Base-by-base conservation (phyloP, 2,797 vertebrate species). In the Crocodylus rhombifer region DNA sequence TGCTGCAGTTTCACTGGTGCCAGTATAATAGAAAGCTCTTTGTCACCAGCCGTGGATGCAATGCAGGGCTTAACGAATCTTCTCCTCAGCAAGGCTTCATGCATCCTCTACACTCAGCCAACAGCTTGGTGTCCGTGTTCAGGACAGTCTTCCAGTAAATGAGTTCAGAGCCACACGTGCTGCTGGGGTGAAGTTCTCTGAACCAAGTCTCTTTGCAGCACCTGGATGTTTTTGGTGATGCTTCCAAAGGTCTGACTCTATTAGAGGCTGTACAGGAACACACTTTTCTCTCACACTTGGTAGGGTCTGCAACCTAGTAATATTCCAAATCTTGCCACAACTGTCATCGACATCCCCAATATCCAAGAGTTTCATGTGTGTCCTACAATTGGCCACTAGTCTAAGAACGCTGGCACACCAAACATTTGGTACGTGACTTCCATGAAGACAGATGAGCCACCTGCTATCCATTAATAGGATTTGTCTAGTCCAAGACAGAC, bases 401-500 rank as follows among this genome's bases (percentile, higher is more conserved):
- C 42, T 23, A 33, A 30, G 28, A 14, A 30, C 3, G 1, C 9
- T n/a, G 42, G 42, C 6, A 5, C 1, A 10, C 76, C 56, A 12
- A 21, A 14, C 15, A 73, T 10, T 10, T 20, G 9, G 21, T 3
- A 17, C 2, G 0, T 2, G 7, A 3, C 36, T 13, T 55, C 4
- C 3, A 1, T 2, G n/a, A 9, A 75, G 21, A n/a, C 67, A 3
- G 61, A 62, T 33, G 12, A 30, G 77, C 28, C 58, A n/a, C 1
- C 65, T 2, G n/a, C 26, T 1, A 3, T 62, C 56, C 75, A 36
- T 6, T 2, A 11, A 33, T 51, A n/a, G 73, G 1, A 7, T 1
- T 9, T 1, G 15, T 1, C 20, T 10, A 11, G 0, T 0, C 4
- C 60, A 10, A 4, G 7, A 26, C 65, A n/a, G n/a, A 26, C 55